phyloP scores from a whole-genome alignment of 2,113 vertebrate genomes.

The Empidonax alnorum region DNA sequence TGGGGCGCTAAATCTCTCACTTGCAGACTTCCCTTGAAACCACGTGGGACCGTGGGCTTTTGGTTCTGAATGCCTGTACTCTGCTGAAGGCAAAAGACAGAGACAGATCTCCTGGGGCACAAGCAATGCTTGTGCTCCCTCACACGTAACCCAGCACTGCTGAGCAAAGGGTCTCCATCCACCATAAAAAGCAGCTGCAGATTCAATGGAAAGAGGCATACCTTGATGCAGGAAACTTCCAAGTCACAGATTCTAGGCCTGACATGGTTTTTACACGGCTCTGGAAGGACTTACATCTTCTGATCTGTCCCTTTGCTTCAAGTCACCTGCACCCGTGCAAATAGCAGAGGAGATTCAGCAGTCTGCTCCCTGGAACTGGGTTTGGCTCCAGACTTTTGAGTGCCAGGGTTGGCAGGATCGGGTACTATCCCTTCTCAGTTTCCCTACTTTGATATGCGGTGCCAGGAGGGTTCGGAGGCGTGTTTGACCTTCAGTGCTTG shows the following conservation, averaged over 20 bases:
- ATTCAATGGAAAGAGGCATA: background rate
- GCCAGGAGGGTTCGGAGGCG: background rate
- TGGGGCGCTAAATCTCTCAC: background rate
- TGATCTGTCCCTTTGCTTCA: background rate
- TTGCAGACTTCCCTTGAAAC: background rate
- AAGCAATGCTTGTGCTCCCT: background rate
- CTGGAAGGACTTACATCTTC: background rate
- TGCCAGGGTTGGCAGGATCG: background rate
- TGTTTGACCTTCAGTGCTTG: background rate
- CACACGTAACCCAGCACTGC: background rate
- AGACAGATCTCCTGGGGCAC: background rate
- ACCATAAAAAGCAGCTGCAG: background rate
- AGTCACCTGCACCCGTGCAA: background rate
- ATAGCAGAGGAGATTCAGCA: background rate
- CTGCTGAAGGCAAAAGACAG: background rate
- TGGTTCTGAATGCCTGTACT: background rate
- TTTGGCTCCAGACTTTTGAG: background rate
- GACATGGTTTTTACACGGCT: background rate
- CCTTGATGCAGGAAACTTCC: background rate
- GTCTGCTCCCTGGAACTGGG: background rate
- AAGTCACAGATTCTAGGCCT: background rate
- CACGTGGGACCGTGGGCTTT: background rate
- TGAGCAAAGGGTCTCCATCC: background rate
- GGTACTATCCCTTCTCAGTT: background rate
- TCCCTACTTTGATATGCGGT: rapidly evolving